Percentiles rank a stretch among this genome's conserved stretches.
Conservation (phyloP, 2,888 invertebrate species). For the Tenthredo mesomela region DNA sequence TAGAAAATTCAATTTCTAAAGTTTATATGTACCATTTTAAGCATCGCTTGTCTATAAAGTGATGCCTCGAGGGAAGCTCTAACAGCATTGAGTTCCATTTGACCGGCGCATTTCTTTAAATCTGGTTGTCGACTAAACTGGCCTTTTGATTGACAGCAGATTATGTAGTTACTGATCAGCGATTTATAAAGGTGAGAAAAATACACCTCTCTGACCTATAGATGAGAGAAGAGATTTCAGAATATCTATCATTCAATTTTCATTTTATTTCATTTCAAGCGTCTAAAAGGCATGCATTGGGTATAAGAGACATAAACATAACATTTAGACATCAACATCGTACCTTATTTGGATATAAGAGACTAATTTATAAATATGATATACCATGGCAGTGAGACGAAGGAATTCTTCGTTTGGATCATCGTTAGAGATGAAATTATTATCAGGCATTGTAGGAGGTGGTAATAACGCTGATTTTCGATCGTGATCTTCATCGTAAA, state of each 20-base stretch:
- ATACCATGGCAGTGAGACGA: constrained; percentile 68
- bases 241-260: background rate
- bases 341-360: background rate
- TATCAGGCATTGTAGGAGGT: constrained; percentile 65
- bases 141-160: constrained; percentile 63
- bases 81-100: constrained; percentile 69
- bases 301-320: background rate
- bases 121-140: constrained; percentile 58
- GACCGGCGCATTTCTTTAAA: constrained; percentile 68
- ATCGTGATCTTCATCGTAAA: constrained; percentile 61
- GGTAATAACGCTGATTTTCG: constrained; percentile 62
- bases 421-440: constrained; percentile 58
- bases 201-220: constrained; percentile 70
- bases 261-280: background rate
- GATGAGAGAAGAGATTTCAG: constrained; percentile 8
- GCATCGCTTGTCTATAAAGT: constrained; percentile 69
- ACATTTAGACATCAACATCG: background rate
- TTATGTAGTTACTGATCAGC: constrained; percentile 67
- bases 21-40: constrained; percentile 64
- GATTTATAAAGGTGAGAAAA: constrained; percentile 71
- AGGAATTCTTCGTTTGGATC: constrained; percentile 67
- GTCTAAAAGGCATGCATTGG: background rate
- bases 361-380: constrained; percentile 54
- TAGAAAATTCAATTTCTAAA: background rate
- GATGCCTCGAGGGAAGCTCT: constrained; percentile 67